Conservation (phyloP, 2,113 vertebrate species). For the Crotalus helleri region DNA sequence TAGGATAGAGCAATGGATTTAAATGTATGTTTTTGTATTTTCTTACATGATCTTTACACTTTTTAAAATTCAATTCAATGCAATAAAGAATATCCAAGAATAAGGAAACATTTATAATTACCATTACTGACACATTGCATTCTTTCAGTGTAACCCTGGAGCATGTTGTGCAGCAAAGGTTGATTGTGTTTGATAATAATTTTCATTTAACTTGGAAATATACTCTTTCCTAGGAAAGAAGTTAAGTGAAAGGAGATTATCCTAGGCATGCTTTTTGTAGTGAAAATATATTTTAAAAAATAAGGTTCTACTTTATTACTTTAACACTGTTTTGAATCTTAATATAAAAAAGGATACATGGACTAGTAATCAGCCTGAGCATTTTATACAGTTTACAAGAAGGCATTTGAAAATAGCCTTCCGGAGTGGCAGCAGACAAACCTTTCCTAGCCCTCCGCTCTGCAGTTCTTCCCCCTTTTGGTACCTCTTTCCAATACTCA, state of each 20-base stretch:
- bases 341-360: not conserved
- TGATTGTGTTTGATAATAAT: not conserved
- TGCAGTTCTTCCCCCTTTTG: not conserved
- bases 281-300: not conserved
- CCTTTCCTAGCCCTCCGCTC: not conserved
- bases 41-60: not conserved
- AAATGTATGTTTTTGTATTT: not conserved
- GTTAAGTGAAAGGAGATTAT: not conserved
- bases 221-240: not conserved
- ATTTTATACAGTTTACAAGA: not conserved
- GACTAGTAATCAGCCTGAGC: not conserved
- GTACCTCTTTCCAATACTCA: not conserved
- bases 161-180: not conserved
- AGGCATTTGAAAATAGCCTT: not conserved
- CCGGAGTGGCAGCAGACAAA: not conserved
- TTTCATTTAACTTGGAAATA: not conserved
- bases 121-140: not conserved
- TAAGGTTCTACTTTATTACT: not conserved
- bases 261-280: not conserved
- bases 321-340: not conserved
- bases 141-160: not conserved
- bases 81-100: not conserved
- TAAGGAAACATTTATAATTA: not conserved
- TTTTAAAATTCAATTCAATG: not conserved
- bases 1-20: not conserved